A percentile compares a stretch with the other conserved stretches of the same genome.
Evolutionary conservation across 1,140 invertebrate genomes (phyloP).

Genomic region (Penaeus japonicus): DNA sequence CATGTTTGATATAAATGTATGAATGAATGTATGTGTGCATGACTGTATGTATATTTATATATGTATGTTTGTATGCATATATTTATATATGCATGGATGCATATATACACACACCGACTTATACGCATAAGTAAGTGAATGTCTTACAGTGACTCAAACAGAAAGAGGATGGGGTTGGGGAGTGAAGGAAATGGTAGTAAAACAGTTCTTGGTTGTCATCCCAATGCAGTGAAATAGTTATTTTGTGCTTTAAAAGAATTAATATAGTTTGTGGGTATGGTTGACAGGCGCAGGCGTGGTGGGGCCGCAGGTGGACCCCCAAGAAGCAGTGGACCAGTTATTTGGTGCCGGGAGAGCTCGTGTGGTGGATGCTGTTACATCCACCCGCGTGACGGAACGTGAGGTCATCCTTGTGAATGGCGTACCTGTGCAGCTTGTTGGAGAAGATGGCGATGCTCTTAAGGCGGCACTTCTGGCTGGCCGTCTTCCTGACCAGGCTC

Average conservation of each 20-base stretch:
- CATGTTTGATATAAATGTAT: too few relatives aligned
- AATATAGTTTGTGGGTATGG: background rate
- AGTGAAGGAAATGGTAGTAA: too few relatives aligned
- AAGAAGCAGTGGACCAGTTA: slow-evolving; percentile 79
- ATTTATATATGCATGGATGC: too few relatives aligned
- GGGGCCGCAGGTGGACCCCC: slow-evolving; percentile 68
- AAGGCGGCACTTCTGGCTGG: slow-evolving; percentile 76
- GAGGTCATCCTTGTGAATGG: slow-evolving; percentile 80
- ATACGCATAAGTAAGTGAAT: too few relatives aligned
- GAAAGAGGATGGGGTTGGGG: too few relatives aligned
- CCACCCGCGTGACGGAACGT: slow-evolving; percentile 76
- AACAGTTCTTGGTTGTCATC: background rate
- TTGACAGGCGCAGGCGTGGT: slow-evolving; percentile 39
- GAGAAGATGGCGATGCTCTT: slow-evolving; percentile 75
- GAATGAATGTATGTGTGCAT: too few relatives aligned
- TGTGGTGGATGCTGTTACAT: slow-evolving; percentile 80
- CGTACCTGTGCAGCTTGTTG: slow-evolving; percentile 74
- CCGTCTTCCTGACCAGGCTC: slow-evolving; percentile 73
- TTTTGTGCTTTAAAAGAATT: background rate
- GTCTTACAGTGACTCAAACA: too few relatives aligned
- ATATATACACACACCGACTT: too few relatives aligned
- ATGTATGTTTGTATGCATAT: too few relatives aligned
- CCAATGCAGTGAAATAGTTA: background rate
- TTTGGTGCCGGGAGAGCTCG: slow-evolving; percentile 76
- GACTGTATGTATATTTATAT: too few relatives aligned